Evolutionary conservation across 23 tunicate species (phyloP).

Genomic region (Aplidium turbinatum): DNA sequence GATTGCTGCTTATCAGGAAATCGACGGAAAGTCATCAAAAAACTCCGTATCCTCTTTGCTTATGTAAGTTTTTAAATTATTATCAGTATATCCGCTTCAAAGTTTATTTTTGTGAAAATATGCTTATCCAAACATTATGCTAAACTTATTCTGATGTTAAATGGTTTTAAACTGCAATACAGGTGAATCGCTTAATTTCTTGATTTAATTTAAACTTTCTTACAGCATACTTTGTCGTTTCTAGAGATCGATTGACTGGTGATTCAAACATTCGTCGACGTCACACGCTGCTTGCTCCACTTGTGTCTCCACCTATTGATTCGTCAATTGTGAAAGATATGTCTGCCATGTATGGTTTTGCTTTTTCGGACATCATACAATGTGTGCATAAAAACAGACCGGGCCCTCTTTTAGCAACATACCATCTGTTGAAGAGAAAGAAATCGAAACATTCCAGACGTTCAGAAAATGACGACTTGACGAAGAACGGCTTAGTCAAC

Average conservation of each 20-base stretch:
- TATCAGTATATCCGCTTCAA: no score
- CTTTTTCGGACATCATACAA: conserved; percentile 34
- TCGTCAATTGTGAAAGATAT: conserved; percentile 51
- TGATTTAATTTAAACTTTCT: no score
- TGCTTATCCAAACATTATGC: no score
- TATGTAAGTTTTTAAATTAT: conserved; percentile 14
- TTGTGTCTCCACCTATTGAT: conserved; percentile 20
- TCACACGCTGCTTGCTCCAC: conserved; percentile 25
- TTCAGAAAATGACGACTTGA: no score
- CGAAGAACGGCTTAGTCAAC: no score
- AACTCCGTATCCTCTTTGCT: background rate
- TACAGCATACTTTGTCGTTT: no score
- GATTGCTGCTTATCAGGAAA: conserved; percentile 19
- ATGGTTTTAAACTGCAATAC: no score
- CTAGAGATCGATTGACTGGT: background rate
- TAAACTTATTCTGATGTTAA: no score
- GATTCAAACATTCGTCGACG: conserved; percentile 26
- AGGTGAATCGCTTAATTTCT: no score
- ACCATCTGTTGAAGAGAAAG: conserved; percentile 59
- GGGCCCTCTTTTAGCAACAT: conserved; percentile 82
- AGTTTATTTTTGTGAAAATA: no score
- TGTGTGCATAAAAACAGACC: conserved; percentile 92
- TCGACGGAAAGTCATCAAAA: background rate
- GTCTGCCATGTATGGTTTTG: conserved; percentile 28
- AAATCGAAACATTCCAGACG: no score